phyloP scores from a whole-genome alignment of 2,888 invertebrate species.

The Aspidapion aeneum region DNA sequence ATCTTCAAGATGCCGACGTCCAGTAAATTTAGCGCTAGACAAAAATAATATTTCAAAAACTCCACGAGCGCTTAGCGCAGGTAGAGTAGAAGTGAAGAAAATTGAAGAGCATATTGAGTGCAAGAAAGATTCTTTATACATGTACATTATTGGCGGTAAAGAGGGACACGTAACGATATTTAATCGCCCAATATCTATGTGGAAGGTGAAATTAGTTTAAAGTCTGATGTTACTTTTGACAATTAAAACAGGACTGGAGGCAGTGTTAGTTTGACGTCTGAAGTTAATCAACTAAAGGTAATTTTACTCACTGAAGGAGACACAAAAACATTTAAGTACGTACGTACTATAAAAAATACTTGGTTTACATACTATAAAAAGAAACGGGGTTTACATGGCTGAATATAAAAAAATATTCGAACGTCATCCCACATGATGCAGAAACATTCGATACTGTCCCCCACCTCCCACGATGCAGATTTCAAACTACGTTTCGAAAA shows the following conservation, averaged over 20 bases:
- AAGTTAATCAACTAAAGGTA: too few species aligned
- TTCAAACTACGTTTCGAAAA: too few species aligned
- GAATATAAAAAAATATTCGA: too few species aligned
- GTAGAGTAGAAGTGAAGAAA: slow-evolving; percentile 43
- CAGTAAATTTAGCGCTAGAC: slow-evolving; percentile 51
- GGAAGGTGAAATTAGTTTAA: slow-evolving; percentile 65
- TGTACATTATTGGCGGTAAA: slow-evolving; percentile 74
- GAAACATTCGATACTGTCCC: slow-evolving; percentile 48
- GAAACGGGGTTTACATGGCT: too few species aligned
- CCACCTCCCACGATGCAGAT: slow-evolving; percentile 36
- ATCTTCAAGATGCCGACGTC: slow-evolving; percentile 41
- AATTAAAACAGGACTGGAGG: slow-evolving; percentile 3
- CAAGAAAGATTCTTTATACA: slow-evolving; percentile 52
- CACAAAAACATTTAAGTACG: too few species aligned
- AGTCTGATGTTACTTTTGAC: neutral
- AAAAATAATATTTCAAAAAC: slow-evolving; percentile 31
- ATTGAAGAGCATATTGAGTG: slow-evolving; percentile 16
- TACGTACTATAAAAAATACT: too few species aligned
- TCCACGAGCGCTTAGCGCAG: slow-evolving; percentile 55
- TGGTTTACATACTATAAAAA: too few species aligned
- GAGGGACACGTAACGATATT: slow-evolving; percentile 76
- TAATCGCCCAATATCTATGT: slow-evolving; percentile 72
- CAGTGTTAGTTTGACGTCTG: slow-evolving; percentile 1
- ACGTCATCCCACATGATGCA: slow-evolving; percentile 57
- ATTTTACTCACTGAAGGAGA: too few species aligned